These are phyloP conservation scores for Theocolax elegans DNA, from an alignment of 1,140 invertebrate genomes.

Conservation along the genomic window DNA sequence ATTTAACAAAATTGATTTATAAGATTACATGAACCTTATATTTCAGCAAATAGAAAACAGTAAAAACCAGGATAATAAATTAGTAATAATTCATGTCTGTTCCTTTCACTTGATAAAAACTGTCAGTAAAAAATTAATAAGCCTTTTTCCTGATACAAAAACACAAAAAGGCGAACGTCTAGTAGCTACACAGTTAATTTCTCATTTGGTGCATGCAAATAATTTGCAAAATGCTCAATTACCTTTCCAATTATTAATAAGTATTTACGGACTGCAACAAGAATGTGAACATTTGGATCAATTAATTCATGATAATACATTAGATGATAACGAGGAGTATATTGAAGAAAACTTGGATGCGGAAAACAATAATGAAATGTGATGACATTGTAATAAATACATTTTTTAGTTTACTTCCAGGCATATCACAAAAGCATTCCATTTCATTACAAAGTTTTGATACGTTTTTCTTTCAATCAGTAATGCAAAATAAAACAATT, in stretches of 20 bases:
- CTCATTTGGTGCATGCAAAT: neutral
- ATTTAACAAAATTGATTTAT: constrained; percentile 6
- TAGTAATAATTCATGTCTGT: neutral
- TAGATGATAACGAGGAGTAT: too few species aligned
- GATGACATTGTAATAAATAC: neutral
- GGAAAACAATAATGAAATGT: too few species aligned
- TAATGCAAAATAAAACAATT: too few species aligned
- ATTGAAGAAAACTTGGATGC: too few species aligned
- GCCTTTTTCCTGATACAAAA: neutral
- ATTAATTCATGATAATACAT: neutral
- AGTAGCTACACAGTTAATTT: neutral
- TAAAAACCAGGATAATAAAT: neutral
- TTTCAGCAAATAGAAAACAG: neutral
- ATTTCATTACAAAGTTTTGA: neutral
- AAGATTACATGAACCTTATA: neutral
- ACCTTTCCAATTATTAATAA: neutral
- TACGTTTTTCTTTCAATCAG: neutral
- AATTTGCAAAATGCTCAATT: neutral
- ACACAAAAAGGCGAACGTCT: neutral
- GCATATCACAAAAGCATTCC: neutral
- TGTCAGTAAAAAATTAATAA: neutral
- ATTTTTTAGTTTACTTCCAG: neutral
- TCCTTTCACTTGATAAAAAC: neutral
- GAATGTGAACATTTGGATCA: neutral
- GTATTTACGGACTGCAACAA: neutral